phyloP scores from a whole-genome alignment of 2,113 vertebrate genomes.

The Elgaria multicarinata region DNA sequence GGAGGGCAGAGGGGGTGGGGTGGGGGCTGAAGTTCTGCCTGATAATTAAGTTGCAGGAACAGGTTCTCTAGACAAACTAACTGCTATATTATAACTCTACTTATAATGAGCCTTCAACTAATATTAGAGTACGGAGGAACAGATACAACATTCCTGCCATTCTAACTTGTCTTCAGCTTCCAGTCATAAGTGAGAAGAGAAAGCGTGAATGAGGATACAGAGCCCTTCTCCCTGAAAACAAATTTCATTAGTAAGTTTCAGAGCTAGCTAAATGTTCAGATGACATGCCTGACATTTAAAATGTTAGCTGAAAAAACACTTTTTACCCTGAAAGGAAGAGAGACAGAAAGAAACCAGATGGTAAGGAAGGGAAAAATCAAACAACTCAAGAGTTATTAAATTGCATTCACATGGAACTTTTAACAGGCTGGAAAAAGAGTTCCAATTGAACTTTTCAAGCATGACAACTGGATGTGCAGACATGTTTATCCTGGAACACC shows the following conservation, averaged over 20 bases:
- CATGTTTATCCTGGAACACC: neutral
- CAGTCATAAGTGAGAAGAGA: constrained; percentile 32
- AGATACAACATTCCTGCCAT: constrained; percentile 67
- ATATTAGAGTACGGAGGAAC: constrained; percentile 63
- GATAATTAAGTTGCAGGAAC: constrained; percentile 8
- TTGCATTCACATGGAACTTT: constrained; percentile 56
- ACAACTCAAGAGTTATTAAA: constrained; percentile 60
- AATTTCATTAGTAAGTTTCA: constrained; percentile 47
- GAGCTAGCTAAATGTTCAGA: constrained; percentile 43
- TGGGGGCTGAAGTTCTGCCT: neutral
- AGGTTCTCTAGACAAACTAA: constrained; percentile 2
- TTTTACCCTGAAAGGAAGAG: constrained; percentile 16
- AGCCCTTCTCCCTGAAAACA: constrained; percentile 52
- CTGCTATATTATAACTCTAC: constrained; percentile 43
- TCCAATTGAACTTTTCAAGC: constrained; percentile 29
- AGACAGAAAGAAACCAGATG: constrained; percentile 47
- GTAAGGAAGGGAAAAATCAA: constrained; percentile 47
- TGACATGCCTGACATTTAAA: constrained; percentile 40
- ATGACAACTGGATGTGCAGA: neutral
- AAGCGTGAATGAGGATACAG: constrained; percentile 29
- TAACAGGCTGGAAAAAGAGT: constrained; percentile 33
- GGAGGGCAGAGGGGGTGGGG: neutral
- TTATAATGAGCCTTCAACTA: constrained; percentile 57
- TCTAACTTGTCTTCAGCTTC: constrained; percentile 68
- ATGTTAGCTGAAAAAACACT: constrained; percentile 54